Evolutionary conservation across 2,797 vertebrate genomes (phyloP).

Genomic region (Scarus forsteni): DNA sequence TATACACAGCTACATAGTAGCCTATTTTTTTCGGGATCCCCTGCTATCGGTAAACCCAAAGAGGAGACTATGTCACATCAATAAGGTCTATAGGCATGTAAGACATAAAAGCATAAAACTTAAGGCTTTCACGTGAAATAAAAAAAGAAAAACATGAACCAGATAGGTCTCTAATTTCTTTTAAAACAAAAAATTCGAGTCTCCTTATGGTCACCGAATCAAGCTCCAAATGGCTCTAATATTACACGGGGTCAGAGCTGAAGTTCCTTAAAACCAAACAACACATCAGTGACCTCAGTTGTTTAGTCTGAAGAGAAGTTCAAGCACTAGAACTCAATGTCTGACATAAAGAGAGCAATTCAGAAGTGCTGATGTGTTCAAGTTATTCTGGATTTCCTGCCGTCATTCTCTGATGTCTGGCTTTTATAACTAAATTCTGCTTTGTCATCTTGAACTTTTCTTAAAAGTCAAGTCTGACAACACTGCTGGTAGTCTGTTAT

Average conservation of each 20-base stretch:
- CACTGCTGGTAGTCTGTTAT: too few species aligned
- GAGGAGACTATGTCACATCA: too few species aligned
- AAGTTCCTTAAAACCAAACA: constrained; percentile 37
- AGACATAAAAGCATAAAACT: too few species aligned
- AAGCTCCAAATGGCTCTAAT: not conserved
- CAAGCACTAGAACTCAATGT: constrained; percentile 20
- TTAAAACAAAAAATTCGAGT: too few species aligned
- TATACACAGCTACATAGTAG: too few species aligned
- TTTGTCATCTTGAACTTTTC: not conserved
- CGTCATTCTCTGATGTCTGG: constrained; percentile 15
- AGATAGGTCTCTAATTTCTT: not conserved
- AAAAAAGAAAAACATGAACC: too few species aligned
- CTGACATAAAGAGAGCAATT: constrained; percentile 10
- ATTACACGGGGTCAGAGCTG: constrained; percentile 5
- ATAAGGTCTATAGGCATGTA: too few species aligned
- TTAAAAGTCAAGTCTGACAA: not conserved
- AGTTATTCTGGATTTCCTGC: not conserved
- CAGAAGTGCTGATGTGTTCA: constrained; percentile 17
- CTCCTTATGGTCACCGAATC: constrained; percentile 1
- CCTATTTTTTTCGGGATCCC: too few species aligned
- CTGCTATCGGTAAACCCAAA: too few species aligned
- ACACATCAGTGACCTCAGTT: constrained; percentile 36
- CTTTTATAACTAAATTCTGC: not conserved
- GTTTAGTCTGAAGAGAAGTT: constrained; percentile 58
- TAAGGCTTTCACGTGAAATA: too few species aligned